Base-by-base conservation (phyloP, 2,888 invertebrate species). In the Caenorhabditis japonica region DNA sequence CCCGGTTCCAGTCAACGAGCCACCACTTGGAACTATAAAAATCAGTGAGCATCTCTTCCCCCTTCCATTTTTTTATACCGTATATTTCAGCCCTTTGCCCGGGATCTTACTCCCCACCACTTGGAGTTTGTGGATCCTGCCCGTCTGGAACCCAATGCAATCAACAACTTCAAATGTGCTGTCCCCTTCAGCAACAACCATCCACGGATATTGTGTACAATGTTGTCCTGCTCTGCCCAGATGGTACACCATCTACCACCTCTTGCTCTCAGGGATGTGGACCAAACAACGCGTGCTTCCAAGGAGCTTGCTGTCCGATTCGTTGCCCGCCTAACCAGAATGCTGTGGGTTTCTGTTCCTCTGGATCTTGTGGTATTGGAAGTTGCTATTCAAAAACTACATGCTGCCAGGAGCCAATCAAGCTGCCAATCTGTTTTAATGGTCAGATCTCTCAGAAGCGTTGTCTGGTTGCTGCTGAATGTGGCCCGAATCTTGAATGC, bases 251-350 rank as follows among this genome's bases (percentile, higher is more conserved):
- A 8, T 75, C 84, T 8, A 77, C 73, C 12, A 74, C 75, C 5
- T 61, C 76, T 10, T 80, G 79, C 47, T 66, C 73, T 5, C 49
- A 60, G 43, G 79, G 79, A 19, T 80, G 76, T 55, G 77, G 76
- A 3, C 52, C 76, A n/a, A 79, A 80, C 15, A 76, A 73, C 30
- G 81, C 77, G 10, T 85, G 84, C 56, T 81, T 75, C 71, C 79
- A 83, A 69, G 86, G 85, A 38, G 79, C 78, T 21, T 86, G 86
- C 55, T 86, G 86, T 47, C 85, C 84, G 0, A 76, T 83, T 58
- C 51, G 64, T 7, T 86, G 86, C 43, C 86, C 86, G 2, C 23
- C 61, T 10, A 75, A 75, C 19, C 80, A 75, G 76, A 76, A 66
- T 17, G 73, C 75, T 8, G 64, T 79, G 25, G 84, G 82, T 8